Conservation (phyloP, 2,113 vertebrate species). For the Anoura caudifer region DNA sequence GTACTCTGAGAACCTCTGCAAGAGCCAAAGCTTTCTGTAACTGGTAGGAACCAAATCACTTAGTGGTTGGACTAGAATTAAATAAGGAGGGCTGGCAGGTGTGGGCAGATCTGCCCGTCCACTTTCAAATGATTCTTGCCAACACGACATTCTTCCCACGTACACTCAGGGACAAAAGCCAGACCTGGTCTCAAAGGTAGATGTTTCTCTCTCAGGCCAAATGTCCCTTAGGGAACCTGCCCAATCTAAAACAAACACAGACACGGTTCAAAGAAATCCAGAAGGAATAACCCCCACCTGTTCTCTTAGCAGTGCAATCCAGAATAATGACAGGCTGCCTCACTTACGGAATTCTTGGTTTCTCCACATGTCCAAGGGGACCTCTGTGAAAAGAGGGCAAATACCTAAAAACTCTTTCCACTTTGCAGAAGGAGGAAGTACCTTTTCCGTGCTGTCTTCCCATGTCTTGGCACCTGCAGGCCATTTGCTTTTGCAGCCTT, state of each 20-base stretch:
- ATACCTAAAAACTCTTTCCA: neutral
- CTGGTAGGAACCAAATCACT: neutral
- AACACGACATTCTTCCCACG: neutral
- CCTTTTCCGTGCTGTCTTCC: neutral
- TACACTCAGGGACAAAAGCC: neutral
- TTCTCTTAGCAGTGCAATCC: neutral
- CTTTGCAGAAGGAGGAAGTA: neutral
- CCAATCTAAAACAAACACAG: neutral
- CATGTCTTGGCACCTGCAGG: neutral
- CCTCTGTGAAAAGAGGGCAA: neutral
- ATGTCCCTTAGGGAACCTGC: neutral
- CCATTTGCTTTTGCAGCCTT: neutral
- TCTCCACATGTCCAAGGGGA: neutral
- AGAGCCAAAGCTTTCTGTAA: neutral
- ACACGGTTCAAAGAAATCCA: neutral
- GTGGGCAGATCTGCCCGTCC: neutral
- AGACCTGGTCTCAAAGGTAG: neutral
- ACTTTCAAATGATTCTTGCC: neutral
- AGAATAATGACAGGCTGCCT: neutral
- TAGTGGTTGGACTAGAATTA: neutral
- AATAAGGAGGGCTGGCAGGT: neutral
- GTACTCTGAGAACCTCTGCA: neutral
- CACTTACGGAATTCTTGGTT: neutral
- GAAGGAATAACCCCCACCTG: neutral
- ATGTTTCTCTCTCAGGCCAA: neutral